A percentile compares a stretch with the other conserved stretches of the same genome.
Conservation (phyloP, 2,113 vertebrate genomes). For the Ellobius talpinus region DNA sequence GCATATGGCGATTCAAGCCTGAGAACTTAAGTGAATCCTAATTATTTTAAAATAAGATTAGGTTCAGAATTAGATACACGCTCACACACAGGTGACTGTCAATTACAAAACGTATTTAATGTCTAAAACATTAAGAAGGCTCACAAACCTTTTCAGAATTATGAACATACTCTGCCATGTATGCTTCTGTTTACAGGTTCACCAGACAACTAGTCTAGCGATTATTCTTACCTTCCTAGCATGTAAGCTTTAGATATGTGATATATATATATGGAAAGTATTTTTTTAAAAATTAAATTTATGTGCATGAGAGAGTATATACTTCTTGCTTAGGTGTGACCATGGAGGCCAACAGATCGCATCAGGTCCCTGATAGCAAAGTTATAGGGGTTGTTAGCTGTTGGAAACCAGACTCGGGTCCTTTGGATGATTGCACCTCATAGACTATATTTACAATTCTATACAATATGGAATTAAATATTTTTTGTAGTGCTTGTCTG, state of each 20-base stretch:
- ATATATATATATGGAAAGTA: neutral
- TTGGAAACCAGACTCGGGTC: neutral
- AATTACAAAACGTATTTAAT: neutral
- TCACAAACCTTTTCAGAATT: neutral
- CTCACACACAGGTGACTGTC: neutral
- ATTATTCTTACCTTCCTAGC: neutral
- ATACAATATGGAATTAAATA: neutral
- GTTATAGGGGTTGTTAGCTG: neutral
- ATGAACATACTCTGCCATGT: neutral
- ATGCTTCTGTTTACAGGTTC: neutral
- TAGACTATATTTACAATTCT: neutral
- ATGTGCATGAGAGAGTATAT: neutral
- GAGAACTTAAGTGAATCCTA: neutral
- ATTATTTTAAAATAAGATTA: constrained; percentile 35
- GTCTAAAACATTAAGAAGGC: neutral
- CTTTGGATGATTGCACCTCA: neutral
- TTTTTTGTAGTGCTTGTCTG: neutral
- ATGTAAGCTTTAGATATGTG: neutral
- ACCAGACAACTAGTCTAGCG: neutral
- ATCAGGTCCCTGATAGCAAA: neutral
- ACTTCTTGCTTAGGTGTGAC: neutral
- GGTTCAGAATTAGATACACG: neutral
- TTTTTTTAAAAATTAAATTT: neutral
- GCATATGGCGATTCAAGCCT: neutral
- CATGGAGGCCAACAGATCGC: neutral